Evolutionary conservation across 2,797 vertebrate species (phyloP).

Genomic region (Chromobotia macracanthus): DNA sequence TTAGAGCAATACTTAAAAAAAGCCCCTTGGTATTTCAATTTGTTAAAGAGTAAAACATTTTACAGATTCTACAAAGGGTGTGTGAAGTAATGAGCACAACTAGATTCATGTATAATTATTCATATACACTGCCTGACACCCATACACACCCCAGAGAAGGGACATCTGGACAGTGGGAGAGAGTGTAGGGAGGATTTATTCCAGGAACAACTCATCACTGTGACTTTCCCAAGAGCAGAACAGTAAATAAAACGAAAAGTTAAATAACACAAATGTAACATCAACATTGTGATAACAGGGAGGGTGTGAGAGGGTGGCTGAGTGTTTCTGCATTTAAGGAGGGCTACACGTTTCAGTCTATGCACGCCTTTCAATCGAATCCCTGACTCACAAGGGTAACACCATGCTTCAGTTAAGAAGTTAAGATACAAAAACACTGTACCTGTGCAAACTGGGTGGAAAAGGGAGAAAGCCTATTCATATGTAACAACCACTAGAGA

Average conservation of each 20-base stretch:
- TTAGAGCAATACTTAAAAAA: too few relatives aligned
- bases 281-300: constrained; percentile 10
- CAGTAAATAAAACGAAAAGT: neutral
- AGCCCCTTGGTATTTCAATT: too few relatives aligned
- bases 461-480: neutral
- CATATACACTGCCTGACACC: neutral
- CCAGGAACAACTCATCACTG: neutral
- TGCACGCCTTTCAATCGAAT: neutral
- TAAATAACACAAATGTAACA: constrained; percentile 26
- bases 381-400: neutral
- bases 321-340: neutral
- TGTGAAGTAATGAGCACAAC: too few relatives aligned
- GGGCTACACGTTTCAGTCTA: neutral
- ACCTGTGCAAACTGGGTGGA: neutral
- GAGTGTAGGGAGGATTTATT: neutral
- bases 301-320: neutral
- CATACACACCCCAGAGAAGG: neutral
- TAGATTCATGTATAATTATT: too few relatives aligned
- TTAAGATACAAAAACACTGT: neutral
- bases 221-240: neutral
- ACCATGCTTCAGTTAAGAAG: neutral
- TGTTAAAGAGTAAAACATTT: too few relatives aligned
- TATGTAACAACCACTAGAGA: neutral
- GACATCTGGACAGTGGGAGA: constrained; percentile 11
- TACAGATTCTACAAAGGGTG: too few relatives aligned